Conservation (phyloP, 2,888 invertebrate genomes). For the Oscheius sp. region DNA sequence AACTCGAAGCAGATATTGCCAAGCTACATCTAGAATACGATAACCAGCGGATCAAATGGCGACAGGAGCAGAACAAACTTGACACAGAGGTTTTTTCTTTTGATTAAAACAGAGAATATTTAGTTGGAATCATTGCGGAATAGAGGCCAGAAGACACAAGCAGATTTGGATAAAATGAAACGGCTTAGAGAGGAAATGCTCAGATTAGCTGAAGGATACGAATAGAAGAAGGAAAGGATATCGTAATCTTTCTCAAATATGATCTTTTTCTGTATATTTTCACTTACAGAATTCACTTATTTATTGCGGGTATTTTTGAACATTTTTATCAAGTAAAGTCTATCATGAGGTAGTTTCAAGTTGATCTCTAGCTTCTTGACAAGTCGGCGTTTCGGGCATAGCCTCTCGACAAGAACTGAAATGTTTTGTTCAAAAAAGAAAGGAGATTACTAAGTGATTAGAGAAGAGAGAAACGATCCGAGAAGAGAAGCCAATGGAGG, state of each 20-base stretch:
- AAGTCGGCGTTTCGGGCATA: too few species aligned
- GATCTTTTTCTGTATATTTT: neutral
- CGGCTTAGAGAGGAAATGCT: conserved; percentile 33
- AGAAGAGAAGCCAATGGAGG: conserved; percentile 6
- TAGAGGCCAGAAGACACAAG: conserved; percentile 27
- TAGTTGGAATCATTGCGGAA: conserved; percentile 14
- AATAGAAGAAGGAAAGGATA: too few species aligned
- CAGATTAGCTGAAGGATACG: conserved; percentile 25
- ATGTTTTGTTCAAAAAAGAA: neutral
- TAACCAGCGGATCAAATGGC: neutral
- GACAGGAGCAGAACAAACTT: conserved; percentile 6
- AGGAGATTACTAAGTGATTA: conserved; percentile 11
- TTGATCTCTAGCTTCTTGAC: too few species aligned
- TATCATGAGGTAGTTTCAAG: too few species aligned
- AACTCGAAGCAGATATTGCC: conserved; percentile 20
- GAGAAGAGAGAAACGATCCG: conserved; percentile 15
- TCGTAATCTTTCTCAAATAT: neutral
- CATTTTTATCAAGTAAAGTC: too few species aligned
- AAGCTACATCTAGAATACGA: conserved; percentile 13
- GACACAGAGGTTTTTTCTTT: neutral
- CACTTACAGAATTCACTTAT: neutral
- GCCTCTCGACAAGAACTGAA: conserved; percentile 19
- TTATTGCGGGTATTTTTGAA: neutral
- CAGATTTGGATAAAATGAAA: conserved; percentile 28
- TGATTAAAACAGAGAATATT: neutral